Evolutionary conservation across 2,113 vertebrate species (phyloP).

Genomic region (Emberiza fucata): DNA sequence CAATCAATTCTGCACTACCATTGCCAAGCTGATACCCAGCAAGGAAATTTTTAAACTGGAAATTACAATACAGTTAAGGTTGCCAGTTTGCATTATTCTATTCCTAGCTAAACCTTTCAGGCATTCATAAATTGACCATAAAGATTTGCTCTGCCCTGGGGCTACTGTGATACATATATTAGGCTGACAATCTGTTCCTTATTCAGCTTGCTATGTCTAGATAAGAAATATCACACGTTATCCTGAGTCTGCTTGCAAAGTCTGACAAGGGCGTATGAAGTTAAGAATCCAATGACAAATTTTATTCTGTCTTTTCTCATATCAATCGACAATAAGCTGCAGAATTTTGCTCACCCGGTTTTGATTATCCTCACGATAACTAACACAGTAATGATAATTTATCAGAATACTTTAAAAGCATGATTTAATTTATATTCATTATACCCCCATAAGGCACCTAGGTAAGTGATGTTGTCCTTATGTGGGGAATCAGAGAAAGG

Average conservation of each 20-base stretch:
- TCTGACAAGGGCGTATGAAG: not conserved
- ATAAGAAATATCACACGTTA: constrained; percentile 27
- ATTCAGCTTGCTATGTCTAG: constrained; percentile 8
- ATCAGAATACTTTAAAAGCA: not conserved
- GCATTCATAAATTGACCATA: constrained; percentile 35
- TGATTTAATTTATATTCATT: not conserved
- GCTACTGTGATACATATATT: constrained; percentile 30
- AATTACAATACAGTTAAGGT: constrained; percentile 35
- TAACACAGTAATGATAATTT: not conserved
- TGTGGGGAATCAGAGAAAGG: not conserved
- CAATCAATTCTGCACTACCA: not conserved
- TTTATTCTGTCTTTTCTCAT: not conserved
- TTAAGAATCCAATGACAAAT: not conserved
- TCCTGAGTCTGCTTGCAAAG: not conserved
- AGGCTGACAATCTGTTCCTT: constrained; percentile 26
- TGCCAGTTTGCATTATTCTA: constrained; percentile 37
- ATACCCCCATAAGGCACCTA: not conserved
- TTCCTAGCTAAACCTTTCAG: constrained; percentile 41
- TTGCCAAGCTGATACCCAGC: not conserved
- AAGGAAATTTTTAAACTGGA: not conserved
- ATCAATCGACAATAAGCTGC: not conserved
- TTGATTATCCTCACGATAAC: not conserved
- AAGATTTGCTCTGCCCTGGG: constrained; percentile 35
- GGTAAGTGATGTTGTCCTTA: not conserved
- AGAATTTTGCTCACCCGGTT: not conserved